These are phyloP conservation scores for Colistium nudipinnis DNA, from an alignment of 2,113 vertebrate genomes.

Conservation along the genomic window DNA sequence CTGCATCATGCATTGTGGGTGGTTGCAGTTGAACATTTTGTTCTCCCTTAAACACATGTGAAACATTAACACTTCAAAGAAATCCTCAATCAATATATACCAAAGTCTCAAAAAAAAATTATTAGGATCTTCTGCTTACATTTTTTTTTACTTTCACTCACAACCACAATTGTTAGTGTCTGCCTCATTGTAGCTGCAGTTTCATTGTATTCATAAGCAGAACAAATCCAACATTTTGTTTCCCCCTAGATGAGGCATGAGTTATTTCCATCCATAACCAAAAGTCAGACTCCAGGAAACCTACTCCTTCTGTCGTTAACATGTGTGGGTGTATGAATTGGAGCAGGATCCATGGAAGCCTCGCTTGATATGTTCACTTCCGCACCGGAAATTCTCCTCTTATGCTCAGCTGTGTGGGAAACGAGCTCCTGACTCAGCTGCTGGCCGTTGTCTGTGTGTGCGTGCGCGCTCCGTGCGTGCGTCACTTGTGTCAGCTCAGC, in stretches of 20 bases:
- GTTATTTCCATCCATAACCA: slow-evolving; percentile 14
- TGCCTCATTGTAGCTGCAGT: too few species aligned
- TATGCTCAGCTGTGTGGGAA: slow-evolving; percentile 49
- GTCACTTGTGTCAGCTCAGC: slow-evolving; percentile 44
- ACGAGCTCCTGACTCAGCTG: slow-evolving; percentile 48
- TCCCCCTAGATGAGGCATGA: slow-evolving; percentile 9
- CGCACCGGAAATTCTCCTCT: slow-evolving; percentile 37
- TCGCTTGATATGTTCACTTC: slow-evolving; percentile 33
- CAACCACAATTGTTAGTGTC: too few species aligned
- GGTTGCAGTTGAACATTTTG: too few species aligned
- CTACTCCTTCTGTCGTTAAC: slow-evolving; percentile 33
- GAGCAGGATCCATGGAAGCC: slow-evolving; percentile 11
- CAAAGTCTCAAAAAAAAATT: background rate
- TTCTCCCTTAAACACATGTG: slow-evolving; percentile 7
- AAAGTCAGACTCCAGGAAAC: slow-evolving; percentile 33
- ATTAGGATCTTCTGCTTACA: too few species aligned
- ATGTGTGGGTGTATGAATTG: slow-evolving; percentile 23
- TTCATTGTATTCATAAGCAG: background rate
- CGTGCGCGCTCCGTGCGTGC: slow-evolving; percentile 18
- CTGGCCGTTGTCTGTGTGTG: slow-evolving; percentile 6
- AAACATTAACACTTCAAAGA: background rate
- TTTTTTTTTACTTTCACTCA: too few species aligned
- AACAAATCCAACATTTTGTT: background rate
- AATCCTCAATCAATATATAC: background rate
- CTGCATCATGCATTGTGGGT: slow-evolving; percentile 17